Evolutionary conservation across 2,888 invertebrate genomes (phyloP).

Genomic region (Horisme vitalbata): DNA sequence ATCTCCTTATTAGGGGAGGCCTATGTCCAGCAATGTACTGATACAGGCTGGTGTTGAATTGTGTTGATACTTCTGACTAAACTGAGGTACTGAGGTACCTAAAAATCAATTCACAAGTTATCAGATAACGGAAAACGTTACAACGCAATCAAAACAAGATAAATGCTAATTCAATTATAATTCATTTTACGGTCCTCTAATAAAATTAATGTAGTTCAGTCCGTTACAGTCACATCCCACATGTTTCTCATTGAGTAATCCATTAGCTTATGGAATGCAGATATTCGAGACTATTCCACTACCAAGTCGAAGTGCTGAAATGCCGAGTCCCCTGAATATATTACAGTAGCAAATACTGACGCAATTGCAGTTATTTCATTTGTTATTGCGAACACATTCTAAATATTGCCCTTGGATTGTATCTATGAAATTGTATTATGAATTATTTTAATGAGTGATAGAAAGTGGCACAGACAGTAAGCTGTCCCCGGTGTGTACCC

Average conservation of each 20-base stretch:
- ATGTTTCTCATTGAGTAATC: slow-evolving; percentile 28
- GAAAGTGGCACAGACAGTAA: slow-evolving; percentile 8
- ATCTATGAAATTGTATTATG: neutral
- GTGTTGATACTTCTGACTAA: too few species aligned
- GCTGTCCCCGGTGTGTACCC: slow-evolving; percentile 1
- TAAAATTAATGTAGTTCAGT: slow-evolving; percentile 16
- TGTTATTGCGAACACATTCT: slow-evolving; percentile 6
- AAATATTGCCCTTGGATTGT: slow-evolving; percentile 9
- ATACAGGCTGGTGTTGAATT: too few species aligned
- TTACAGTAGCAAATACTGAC: slow-evolving; percentile 11
- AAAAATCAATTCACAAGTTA: too few species aligned
- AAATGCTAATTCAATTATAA: too few species aligned
- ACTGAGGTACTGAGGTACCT: too few species aligned
- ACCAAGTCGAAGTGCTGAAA: slow-evolving; percentile 27
- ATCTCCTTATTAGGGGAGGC: too few species aligned
- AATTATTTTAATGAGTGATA: slow-evolving; percentile 2
- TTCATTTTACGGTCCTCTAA: neutral
- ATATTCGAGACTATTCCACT: slow-evolving; percentile 27
- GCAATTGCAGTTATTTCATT: slow-evolving; percentile 13
- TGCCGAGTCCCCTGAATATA: slow-evolving; percentile 26
- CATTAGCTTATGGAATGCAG: slow-evolving; percentile 28
- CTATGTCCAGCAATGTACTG: too few species aligned
- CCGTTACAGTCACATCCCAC: slow-evolving; percentile 23
- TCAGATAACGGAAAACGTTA: too few species aligned
- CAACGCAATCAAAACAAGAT: too few species aligned